These are phyloP conservation scores for Corticium candelabrum DNA, from an alignment of 37 sponge, comb jelly and placozoan species.

Conservation along the genomic window DNA sequence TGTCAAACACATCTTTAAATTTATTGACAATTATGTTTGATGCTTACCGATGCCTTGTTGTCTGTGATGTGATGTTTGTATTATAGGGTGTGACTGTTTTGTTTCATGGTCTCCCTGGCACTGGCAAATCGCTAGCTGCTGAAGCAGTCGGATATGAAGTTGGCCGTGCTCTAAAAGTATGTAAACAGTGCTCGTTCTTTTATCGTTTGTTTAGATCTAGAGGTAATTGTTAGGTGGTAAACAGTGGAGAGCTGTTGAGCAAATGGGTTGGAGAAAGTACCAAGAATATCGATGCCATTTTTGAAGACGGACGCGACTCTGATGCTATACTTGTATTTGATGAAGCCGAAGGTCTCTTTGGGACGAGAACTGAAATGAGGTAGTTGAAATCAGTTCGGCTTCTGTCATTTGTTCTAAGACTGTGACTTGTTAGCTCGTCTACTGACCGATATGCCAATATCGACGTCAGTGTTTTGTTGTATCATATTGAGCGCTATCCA, in stretches of 20 bases:
- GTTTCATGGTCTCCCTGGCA: constrained; percentile 70
- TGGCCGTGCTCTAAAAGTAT: constrained; percentile 69
- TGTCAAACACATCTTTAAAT: too few relatives aligned
- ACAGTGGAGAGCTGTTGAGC: constrained; percentile 78
- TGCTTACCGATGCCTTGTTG: too few relatives aligned
- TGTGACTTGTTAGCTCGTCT: constrained; percentile 28
- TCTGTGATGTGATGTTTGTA: too few relatives aligned
- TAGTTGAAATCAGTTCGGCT: not conserved
- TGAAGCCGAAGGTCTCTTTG: constrained; percentile 77
- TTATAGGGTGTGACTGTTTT: constrained; percentile 55
- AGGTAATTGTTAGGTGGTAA: constrained; percentile 60
- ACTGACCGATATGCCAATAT: constrained; percentile 71
- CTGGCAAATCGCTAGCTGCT: constrained; percentile 71
- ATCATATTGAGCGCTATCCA: constrained; percentile 73
- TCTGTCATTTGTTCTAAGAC: not conserved
- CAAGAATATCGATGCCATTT: constrained; percentile 78
- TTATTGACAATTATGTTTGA: too few relatives aligned
- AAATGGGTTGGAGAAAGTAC: constrained; percentile 87
- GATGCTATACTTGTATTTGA: constrained; percentile 84
- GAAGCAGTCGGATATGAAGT: constrained; percentile 84
- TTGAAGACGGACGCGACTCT: constrained; percentile 54
- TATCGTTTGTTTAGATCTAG: not conserved
- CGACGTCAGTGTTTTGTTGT: constrained; percentile 76
- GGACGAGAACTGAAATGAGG: constrained; percentile 53
- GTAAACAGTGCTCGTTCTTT: not conserved